Base-by-base conservation (phyloP, 2,113 vertebrate species). In the Herpailurus yagouaroundi region DNA sequence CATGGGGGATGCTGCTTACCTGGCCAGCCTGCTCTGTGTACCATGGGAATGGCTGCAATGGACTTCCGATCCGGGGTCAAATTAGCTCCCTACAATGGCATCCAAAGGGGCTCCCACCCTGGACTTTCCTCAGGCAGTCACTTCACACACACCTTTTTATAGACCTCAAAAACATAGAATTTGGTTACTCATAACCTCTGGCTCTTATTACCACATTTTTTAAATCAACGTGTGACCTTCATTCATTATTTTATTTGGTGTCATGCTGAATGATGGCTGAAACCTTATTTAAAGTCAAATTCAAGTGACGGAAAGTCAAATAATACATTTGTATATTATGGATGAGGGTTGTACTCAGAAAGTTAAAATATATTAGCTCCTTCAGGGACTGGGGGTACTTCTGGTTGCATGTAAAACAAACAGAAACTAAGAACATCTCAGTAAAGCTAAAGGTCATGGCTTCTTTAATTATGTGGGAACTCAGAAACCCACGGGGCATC, bases 241-340 rank as follows among this genome's bases (percentile, higher is more conserved):
- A 96, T 71, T 82, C 80, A 81, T n/a, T 87, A 80, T 87, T 95
- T 95, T 80, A 89, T 31, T 52, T 48, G 50, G 77, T 48, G 18
- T 31, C 29, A 55, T 31, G 48, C 45, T 8, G 12, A n/a, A 73
- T 74, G 89, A 41, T 77, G 50, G 45, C 76, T 55, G 66, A 79
- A 93, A 85, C n/a, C 41, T 63, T 71, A 85, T 68, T 91, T 66
- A 85, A 95, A 96, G 36, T 93, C 81, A 96, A 92, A 97, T 81
- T 83, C 45, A 63, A n/a, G 81, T 64, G 50, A 60, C 77, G 48
- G 48, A 41, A 91, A 86, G 29, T 88, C 63, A 84, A 71, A 79
- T 60, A 83, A 48, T 69, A 60, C 9, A 74, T 66, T 82, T 97
- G 80, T 68, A 38, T 94, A 68, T 92, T 95, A 83, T 45, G 19